Conservation (phyloP, 1,140 invertebrate genomes). For the Diuraphis noxia region DNA sequence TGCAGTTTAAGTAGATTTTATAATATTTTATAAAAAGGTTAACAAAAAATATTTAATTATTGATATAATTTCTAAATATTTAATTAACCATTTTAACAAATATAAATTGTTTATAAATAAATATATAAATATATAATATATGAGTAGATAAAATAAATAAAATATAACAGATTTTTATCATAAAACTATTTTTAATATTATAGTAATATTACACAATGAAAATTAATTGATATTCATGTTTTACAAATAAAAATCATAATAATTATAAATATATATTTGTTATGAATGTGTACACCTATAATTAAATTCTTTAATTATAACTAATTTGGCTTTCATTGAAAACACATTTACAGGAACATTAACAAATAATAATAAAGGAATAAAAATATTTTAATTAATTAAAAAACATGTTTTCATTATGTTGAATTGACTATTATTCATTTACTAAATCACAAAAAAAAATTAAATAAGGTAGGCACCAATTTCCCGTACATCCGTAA, state of each 20-base stretch:
- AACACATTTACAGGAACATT: slow-evolving; percentile 42
- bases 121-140: no score
- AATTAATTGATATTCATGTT: not conserved
- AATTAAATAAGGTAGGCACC: not conserved
- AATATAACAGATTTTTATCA: not conserved
- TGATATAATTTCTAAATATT: not conserved
- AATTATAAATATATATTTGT: slow-evolving; percentile 24
- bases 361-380: not conserved
- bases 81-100: slow-evolving; percentile 29
- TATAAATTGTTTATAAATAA: not conserved
- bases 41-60: not conserved
- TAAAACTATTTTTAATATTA: not conserved
- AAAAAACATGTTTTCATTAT: not conserved
- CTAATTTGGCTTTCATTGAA: slow-evolving; percentile 25
- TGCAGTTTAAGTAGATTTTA: not conserved
- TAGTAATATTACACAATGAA: not conserved
- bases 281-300: not conserved
- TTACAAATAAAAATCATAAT: not conserved
- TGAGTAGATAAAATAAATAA: not conserved
- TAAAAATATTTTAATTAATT: not conserved
- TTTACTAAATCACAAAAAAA: slow-evolving; percentile 18
- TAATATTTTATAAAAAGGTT: not conserved
- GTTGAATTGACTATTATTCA: not conserved
- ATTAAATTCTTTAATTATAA: not conserved
- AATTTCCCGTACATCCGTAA: not conserved